A percentile compares a stretch with the other conserved stretches of the same genome.
phyloP scores from a whole-genome alignment of 64 coral and sea anemone species.

The Trachythela sp. region DNA sequence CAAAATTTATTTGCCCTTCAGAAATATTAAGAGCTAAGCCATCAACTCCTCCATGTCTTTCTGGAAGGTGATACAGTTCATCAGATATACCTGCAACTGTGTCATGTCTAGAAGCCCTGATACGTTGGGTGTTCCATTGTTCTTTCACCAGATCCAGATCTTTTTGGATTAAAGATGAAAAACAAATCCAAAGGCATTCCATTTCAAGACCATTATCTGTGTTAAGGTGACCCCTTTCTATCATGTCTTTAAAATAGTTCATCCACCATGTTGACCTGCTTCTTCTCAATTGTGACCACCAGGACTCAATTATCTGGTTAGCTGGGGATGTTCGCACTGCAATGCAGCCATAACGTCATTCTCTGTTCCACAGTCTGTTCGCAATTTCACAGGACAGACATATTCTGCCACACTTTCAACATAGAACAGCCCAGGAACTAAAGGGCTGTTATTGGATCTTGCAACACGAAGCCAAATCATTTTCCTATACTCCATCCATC shows the following conservation, averaged over 20 bases:
- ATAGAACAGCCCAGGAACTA: neutral
- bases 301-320: neutral
- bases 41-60: slow-evolving; percentile 12
- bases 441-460: neutral
- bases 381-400: neutral
- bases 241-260: neutral
- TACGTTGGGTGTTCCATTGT: slow-evolving; percentile 4
- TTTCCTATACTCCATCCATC: no score
- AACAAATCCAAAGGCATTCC: neutral
- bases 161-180: neutral
- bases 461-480: slow-evolving; percentile 15
- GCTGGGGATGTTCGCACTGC: neutral
- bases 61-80: neutral
- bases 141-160: neutral
- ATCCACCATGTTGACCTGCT: slow-evolving; percentile 8
- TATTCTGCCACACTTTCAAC: neutral
- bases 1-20: neutral
- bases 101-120: neutral
- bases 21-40: neutral
- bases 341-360: neutral
- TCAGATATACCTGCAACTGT: neutral
- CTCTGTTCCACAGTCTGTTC: neutral
- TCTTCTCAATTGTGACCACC: slow-evolving; percentile 6
- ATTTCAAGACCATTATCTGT: neutral
- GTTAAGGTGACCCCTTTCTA: neutral